These are phyloP conservation scores for Drosophila trichaetosa DNA, from an alignment of 2,888 invertebrate species.

Conservation along the genomic window DNA sequence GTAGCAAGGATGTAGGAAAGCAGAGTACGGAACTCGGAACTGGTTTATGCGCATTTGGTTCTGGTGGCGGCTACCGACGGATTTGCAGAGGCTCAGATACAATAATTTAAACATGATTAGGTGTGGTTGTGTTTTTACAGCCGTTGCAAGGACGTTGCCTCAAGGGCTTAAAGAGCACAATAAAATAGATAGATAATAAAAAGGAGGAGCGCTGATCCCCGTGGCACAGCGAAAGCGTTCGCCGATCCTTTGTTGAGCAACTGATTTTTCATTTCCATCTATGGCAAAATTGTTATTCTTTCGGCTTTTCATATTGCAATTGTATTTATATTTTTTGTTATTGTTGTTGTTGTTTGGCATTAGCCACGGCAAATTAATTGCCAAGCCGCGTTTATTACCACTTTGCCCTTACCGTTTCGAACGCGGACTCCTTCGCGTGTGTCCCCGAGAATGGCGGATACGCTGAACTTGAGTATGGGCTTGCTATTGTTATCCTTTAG, in stretches of 20 bases:
- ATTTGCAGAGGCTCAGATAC: conserved; percentile 62
- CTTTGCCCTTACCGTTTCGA: conserved; percentile 83
- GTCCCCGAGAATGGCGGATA: conserved; percentile 93
- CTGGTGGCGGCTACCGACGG: conserved; percentile 62
- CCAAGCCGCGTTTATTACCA: conserved; percentile 65
- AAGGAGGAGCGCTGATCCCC: conserved; percentile 56
- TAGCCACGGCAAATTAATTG: conserved; percentile 77
- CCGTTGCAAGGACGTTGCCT: conserved; percentile 70
- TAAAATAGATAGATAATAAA: conserved; percentile 49
- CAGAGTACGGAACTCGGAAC: conserved; percentile 58
- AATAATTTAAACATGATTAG: conserved; percentile 85
- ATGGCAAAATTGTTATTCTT: conserved; percentile 66
- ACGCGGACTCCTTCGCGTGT: conserved; percentile 85
- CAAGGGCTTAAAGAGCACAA: conserved; percentile 75
- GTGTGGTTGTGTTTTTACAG: conserved; percentile 84
- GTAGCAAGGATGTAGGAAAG: conserved; percentile 20
- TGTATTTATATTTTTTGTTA: conserved; percentile 47
- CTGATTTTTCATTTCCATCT: conserved; percentile 8
- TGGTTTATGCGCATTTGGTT: conserved; percentile 79
- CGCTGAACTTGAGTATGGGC: conserved; percentile 95
- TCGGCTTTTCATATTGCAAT: conserved; percentile 73
- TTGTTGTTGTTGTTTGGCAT: conserved; percentile 69
- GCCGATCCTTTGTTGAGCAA: conserved; percentile 39
- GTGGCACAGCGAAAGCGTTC: conserved; percentile 64
- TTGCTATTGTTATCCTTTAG: conserved; percentile 86